Base-by-base conservation (phyloP, 2,888 invertebrate species). In the Chironomus riparius region DNA sequence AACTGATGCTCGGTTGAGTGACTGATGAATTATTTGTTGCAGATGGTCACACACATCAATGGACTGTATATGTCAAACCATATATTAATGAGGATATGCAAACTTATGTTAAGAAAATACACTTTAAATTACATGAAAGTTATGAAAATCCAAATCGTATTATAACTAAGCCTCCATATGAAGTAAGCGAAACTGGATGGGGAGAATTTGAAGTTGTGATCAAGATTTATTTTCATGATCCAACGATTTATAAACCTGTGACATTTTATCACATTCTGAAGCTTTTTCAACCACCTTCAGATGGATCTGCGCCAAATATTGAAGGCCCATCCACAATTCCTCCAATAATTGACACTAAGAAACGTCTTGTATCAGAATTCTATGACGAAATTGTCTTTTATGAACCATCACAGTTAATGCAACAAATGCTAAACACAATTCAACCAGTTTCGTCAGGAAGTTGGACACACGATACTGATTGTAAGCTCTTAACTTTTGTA, bases 191-290 rank as follows among this genome's bases (percentile, higher is more conserved):
- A 85, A 98, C 98, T 0, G 98, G 98, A 1, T 99, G 99, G 98
- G 99, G 99, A 79, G 99, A 99, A 85, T 99, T 99, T 83, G 98
- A 99, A 85, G 94, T 98, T 78, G 93, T 95, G 48, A 97, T 99
- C 76, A 98, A 98, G 83, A 94, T 99, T 78, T 96, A 95, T 83
- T 99, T 99, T 80, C 92, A 94, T 81, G 98, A 99, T 86, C 94
- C 95, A 1, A 96, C 95, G 81, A 99, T 72, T 47, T 72, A 72
- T 24, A 72, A 72, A 0, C 86, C 97, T 90, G 94, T 97, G 0
- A 97, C 97, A 0, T 87, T 98, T 78, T 97, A 97, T 83, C 98
- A 98, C 82, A 92, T 97, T 72, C 85, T 98, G 70, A 98, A 98
- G 85, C 85, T 98, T 10, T 98, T 98, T 83, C 95, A 96, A 85